These are phyloP conservation scores for Protonemura montana DNA, from an alignment of 2,888 invertebrate species.

Conservation along the genomic window DNA sequence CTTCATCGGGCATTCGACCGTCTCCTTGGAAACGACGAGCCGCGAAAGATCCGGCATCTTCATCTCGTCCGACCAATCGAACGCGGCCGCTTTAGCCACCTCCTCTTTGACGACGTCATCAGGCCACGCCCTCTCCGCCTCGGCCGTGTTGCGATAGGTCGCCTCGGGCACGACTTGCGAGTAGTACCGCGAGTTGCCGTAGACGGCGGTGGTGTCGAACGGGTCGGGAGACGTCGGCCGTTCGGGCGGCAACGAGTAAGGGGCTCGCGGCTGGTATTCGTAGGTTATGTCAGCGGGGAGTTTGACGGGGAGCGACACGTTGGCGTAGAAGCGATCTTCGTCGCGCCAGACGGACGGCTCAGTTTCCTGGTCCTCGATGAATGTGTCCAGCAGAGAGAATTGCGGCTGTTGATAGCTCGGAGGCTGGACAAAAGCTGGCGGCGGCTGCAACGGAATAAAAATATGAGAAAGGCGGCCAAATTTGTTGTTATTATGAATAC, in stretches of 20 bases:
- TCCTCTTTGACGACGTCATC: neutral
- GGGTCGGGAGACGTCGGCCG: constrained; percentile 63
- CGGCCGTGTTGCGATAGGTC: neutral
- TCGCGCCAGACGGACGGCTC: constrained; percentile 30
- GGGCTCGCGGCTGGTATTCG: neutral
- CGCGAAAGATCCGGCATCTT: neutral
- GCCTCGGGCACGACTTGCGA: constrained; percentile 55
- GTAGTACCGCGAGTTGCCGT: constrained; percentile 56
- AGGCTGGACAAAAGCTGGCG: constrained; percentile 25
- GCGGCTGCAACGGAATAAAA: neutral
- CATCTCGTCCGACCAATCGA: neutral
- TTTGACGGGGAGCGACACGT: constrained; percentile 13
- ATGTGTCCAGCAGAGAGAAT: constrained; percentile 77
- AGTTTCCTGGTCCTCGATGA: constrained; percentile 73
- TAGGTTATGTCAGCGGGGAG: neutral
- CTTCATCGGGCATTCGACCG: constrained; percentile 55
- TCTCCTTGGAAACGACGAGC: neutral
- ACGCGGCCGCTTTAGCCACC: neutral
- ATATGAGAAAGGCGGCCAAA: too few relatives aligned
- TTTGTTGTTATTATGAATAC: too few relatives aligned
- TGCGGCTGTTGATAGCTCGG: too few relatives aligned
- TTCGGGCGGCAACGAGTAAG: constrained; percentile 44
- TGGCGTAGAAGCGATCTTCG: constrained; percentile 31
- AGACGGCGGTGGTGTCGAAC: constrained; percentile 69
- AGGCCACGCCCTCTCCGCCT: neutral